Conservation (phyloP, 2,888 invertebrate species). For the Liodrosophila aerea region DNA sequence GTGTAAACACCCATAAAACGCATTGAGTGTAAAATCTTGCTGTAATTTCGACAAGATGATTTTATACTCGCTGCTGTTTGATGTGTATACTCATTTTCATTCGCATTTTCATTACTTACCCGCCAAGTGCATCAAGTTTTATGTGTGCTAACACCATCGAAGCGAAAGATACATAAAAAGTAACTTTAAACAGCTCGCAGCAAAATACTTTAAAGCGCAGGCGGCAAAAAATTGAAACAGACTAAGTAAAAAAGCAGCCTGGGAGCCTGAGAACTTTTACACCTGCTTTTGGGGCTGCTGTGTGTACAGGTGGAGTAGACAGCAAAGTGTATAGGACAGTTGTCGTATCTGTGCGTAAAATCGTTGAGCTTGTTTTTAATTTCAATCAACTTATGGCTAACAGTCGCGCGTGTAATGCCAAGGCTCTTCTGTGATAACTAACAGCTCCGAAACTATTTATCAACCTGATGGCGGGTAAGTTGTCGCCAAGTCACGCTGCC, state of each 20-base stretch:
- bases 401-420: slow-evolving; percentile 36
- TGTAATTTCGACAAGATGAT: slow-evolving; percentile 42
- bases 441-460: slow-evolving; percentile 60
- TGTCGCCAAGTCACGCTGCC: slow-evolving; percentile 49
- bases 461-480: slow-evolving; percentile 53
- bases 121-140: slow-evolving; percentile 48
- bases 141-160: slow-evolving; percentile 15
- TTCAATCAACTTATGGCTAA: slow-evolving; percentile 48
- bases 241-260: background rate
- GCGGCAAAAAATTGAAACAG: slow-evolving; percentile 4
- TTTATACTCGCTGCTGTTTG: slow-evolving; percentile 41
- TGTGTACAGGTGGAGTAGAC: slow-evolving; percentile 5
- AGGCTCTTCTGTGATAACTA: slow-evolving; percentile 12
- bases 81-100: slow-evolving; percentile 19
- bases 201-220: slow-evolving; percentile 36
- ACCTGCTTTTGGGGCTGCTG: slow-evolving; percentile 30
- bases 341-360: slow-evolving; percentile 17
- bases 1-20: slow-evolving; percentile 17
- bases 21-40: slow-evolving; percentile 52
- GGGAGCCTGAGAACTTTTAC: slow-evolving; percentile 41
- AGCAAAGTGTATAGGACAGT: slow-evolving; percentile 17
- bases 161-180: slow-evolving; percentile 25
- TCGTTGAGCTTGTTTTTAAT: slow-evolving; percentile 53
- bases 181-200: slow-evolving; percentile 23
- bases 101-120: slow-evolving; percentile 35